A percentile compares a stretch with the other conserved stretches of the same genome.
Evolutionary conservation across 2,797 vertebrate species (phyloP).

Genomic region (Oreortyx pictus): DNA sequence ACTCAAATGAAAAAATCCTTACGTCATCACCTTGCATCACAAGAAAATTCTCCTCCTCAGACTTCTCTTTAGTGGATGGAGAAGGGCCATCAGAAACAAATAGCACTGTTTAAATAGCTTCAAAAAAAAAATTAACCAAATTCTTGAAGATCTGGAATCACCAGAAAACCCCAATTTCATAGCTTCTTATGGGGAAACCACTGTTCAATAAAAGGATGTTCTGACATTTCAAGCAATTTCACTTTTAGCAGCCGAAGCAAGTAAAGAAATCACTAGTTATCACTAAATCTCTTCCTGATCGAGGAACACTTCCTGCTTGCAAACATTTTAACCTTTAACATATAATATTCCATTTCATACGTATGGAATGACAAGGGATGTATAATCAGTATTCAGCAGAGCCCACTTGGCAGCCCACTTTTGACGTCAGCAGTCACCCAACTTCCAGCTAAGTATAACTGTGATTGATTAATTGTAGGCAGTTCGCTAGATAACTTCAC

Average conservation of each 20-base stretch:
- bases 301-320: constrained; percentile 30
- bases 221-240: constrained; percentile 35
- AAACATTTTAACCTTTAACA: constrained; percentile 4
- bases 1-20: not conserved
- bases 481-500: not conserved
- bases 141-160: not conserved
- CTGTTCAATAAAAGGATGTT: not conserved
- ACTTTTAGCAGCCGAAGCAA: not conserved
- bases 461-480: not conserved
- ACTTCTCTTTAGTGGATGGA: not conserved
- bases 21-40: not conserved
- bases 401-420: not conserved
- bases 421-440: not conserved
- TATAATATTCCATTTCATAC: constrained; percentile 7
- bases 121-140: not conserved
- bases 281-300: constrained; percentile 42
- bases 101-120: not conserved
- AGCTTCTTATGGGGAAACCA: not conserved
- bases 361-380: not conserved
- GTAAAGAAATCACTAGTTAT: constrained; percentile 29
- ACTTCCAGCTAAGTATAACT: not conserved
- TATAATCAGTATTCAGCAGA: not conserved
- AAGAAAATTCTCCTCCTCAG: constrained; percentile 10
- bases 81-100: not conserved
- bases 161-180: not conserved